Conservation (phyloP, 1,140 invertebrate genomes). For the Cotesia chilonis region DNA sequence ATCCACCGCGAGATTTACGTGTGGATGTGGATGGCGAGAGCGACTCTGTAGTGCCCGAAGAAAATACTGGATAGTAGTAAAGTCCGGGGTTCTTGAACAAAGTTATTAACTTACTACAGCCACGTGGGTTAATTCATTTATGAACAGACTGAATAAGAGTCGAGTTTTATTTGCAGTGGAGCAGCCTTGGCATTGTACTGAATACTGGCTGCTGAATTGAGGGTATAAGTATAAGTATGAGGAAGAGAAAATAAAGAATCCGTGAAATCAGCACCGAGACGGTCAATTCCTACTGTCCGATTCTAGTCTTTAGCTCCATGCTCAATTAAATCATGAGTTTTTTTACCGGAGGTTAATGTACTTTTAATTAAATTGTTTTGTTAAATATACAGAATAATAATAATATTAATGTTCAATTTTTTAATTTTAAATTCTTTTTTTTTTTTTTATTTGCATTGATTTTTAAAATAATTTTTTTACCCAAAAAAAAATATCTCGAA, state of each 20-base stretch:
- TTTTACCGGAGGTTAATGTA: not conserved
- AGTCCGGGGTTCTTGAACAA: not conserved
- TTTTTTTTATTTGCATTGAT: not conserved
- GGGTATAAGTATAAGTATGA: too few species aligned
- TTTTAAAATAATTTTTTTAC: not conserved
- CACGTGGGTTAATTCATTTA: conserved; percentile 40
- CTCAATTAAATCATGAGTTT: conserved; percentile 37
- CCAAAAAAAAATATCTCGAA: not conserved
- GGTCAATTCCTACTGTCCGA: conserved; percentile 43
- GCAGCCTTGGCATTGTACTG: conserved; percentile 9
- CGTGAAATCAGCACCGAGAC: conserved; percentile 51
- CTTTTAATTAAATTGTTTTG: not conserved
- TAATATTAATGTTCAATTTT: not conserved
- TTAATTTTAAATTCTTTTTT: not conserved
- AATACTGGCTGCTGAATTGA: too few species aligned
- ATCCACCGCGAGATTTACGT: too few species aligned
- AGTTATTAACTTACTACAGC: conserved; percentile 43
- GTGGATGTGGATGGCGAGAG: too few species aligned
- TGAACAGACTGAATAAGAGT: not conserved
- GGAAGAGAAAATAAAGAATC: conserved; percentile 30
- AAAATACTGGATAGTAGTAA: too few species aligned
- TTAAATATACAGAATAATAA: conserved; percentile 9
- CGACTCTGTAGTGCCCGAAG: too few species aligned
- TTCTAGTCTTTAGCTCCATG: conserved; percentile 15
- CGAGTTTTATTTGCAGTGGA: not conserved